Percentiles rank a stretch among this genome's conserved stretches.
Evolutionary conservation across 2,113 vertebrate species (phyloP).

Genomic region (Guaruba guarouba): DNA sequence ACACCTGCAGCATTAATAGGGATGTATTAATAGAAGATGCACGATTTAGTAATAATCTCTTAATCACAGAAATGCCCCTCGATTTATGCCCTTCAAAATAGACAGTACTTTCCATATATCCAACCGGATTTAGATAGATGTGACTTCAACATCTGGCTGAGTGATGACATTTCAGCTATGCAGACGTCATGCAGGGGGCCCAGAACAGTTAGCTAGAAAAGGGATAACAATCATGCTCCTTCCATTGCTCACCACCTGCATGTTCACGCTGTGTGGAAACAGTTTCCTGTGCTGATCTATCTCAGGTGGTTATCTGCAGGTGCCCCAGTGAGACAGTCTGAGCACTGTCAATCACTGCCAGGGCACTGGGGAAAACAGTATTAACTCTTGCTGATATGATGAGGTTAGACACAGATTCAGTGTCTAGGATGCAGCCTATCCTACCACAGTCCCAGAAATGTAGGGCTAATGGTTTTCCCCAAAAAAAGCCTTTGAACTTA

Average conservation of each 20-base stretch:
- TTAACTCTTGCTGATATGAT: neutral
- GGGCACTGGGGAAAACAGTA: neutral
- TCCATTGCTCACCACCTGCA: slow-evolving; percentile 55
- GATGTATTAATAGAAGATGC: slow-evolving; percentile 72
- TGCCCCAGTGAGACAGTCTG: slow-evolving; percentile 23
- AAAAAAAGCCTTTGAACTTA: neutral
- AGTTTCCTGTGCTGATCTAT: slow-evolving; percentile 62
- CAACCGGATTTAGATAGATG: slow-evolving; percentile 42
- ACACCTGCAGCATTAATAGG: slow-evolving; percentile 78
- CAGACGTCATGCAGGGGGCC: slow-evolving; percentile 38
- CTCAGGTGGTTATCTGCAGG: slow-evolving; percentile 58
- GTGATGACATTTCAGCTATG: slow-evolving; percentile 60
- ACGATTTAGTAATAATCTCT: slow-evolving; percentile 61
- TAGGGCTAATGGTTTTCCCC: neutral
- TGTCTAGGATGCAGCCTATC: neutral
- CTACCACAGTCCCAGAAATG: neutral
- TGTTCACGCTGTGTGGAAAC: slow-evolving; percentile 32
- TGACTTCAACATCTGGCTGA: slow-evolving; percentile 71
- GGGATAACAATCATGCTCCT: slow-evolving; percentile 42
- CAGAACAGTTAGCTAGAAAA: slow-evolving; percentile 31
- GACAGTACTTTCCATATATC: slow-evolving; percentile 42
- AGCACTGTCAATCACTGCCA: slow-evolving; percentile 40
- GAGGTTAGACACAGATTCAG: neutral
- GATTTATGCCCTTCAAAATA: slow-evolving; percentile 63
- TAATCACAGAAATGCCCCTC: slow-evolving; percentile 58